Evolutionary conservation across 2,113 vertebrate species (phyloP).

Genomic region (Okapia johnstoni): DNA sequence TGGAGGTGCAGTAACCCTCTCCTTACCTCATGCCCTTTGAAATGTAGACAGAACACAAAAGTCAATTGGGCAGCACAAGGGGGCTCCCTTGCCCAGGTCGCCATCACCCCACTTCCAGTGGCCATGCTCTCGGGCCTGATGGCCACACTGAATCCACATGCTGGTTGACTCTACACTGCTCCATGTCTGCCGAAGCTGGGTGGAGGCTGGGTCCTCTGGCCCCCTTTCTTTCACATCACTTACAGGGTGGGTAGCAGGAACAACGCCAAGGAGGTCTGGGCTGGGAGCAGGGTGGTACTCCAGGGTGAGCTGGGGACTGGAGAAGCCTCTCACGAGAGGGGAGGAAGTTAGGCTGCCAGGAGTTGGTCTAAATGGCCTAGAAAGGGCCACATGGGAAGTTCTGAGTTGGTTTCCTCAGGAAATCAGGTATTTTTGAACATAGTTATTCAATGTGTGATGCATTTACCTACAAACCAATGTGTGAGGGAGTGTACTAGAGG

Average conservation of each 20-base stretch:
- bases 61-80: not conserved
- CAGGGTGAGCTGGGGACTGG: not conserved
- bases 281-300: not conserved
- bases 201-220: not conserved
- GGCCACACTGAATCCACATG: too few relatives aligned
- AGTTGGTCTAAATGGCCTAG: not conserved
- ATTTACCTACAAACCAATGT: not conserved
- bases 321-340: not conserved
- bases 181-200: fast-evolving
- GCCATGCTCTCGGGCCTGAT: fast-evolving
- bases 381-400: not conserved
- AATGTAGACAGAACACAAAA: not conserved
- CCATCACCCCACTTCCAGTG: fast-evolving
- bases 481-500: not conserved
- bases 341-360: not conserved
- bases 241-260: fast-evolving
- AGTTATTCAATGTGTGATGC: not conserved
- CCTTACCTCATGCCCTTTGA: not conserved
- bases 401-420: not conserved
- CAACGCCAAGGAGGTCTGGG: not conserved
- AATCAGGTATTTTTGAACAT: not conserved
- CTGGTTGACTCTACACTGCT: not conserved
- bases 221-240: not conserved
- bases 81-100: fast-evolving
- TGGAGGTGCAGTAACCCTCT: not conserved